These are phyloP conservation scores for Brachirus orientalis DNA, from an alignment of 2,113 vertebrate genomes.

Conservation along the genomic window DNA sequence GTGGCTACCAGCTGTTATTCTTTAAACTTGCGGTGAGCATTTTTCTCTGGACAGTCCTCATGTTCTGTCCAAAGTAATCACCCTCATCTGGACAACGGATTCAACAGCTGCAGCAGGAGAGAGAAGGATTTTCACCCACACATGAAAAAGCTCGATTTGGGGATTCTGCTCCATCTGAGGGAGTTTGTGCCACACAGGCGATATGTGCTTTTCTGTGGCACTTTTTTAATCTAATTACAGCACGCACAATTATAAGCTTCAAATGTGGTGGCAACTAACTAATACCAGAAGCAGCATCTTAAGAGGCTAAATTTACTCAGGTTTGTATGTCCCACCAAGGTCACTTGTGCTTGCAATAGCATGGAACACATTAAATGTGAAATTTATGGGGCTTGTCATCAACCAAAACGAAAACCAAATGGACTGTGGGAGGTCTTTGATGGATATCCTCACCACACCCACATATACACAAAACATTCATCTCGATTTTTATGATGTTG, in stretches of 20 bases:
- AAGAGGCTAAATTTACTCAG: constrained; percentile 28
- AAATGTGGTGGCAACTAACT: constrained; percentile 57
- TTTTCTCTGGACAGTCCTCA: constrained; percentile 64
- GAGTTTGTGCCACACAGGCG: constrained; percentile 35
- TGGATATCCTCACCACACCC: constrained; percentile 6
- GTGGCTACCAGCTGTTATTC: constrained; percentile 70
- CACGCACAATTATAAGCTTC: constrained; percentile 52
- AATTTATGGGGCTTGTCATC: constrained; percentile 35
- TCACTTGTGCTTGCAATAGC: constrained; percentile 33
- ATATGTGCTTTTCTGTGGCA: constrained; percentile 46
- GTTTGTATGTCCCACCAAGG: constrained; percentile 27
- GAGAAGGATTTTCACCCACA: constrained; percentile 47
- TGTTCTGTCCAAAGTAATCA: constrained; percentile 76
- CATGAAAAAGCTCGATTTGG: constrained; percentile 39
- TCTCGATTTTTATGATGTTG: constrained; percentile 12
- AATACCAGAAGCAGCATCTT: constrained; percentile 56
- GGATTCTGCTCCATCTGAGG: constrained; percentile 40
- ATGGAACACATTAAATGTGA: constrained; percentile 33
- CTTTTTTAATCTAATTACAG: constrained; percentile 63
- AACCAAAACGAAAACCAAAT: constrained; percentile 41
- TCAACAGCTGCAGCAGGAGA: constrained; percentile 55
- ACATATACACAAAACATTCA: constrained; percentile 7
- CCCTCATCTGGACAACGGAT: constrained; percentile 66
- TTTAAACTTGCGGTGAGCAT: constrained; percentile 72
- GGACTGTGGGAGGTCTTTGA: constrained; percentile 30